Evolutionary conservation across 92 coral and sea anemone species (phyloP).

Genomic region (Epizoanthus rinbou): DNA sequence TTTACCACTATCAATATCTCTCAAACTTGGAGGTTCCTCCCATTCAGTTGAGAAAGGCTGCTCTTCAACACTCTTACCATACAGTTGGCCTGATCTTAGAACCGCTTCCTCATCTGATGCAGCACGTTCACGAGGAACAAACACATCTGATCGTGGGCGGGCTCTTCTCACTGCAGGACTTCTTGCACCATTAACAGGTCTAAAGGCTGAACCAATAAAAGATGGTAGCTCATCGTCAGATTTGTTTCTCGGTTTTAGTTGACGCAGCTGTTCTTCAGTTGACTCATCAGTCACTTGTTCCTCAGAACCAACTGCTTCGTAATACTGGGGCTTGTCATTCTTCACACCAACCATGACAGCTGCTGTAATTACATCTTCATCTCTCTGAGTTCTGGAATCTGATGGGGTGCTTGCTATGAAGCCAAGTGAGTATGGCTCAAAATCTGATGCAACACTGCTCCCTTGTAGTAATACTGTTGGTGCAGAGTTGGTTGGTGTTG

Average conservation of each 20-base stretch:
- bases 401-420: not conserved
- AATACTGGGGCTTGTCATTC: constrained; percentile 11
- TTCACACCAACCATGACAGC: constrained; percentile 30
- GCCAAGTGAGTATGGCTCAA: constrained; percentile 11
- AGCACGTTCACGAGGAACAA: constrained; percentile 19
- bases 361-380: constrained; percentile 24
- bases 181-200: constrained; percentile 18
- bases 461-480: constrained; percentile 52
- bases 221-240: constrained; percentile 16
- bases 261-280: constrained; percentile 23
- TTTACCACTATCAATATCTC: constrained; percentile 73
- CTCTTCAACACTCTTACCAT: not conserved
- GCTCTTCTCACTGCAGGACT: constrained; percentile 8
- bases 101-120: constrained; percentile 48
- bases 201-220: constrained; percentile 18
- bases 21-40: constrained; percentile 48
- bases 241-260: not conserved
- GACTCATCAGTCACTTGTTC: constrained; percentile 24
- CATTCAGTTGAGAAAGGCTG: constrained; percentile 32
- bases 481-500: constrained; percentile 75
- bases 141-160: constrained; percentile 52
- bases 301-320: constrained; percentile 13
- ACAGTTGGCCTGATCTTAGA: constrained; percentile 3
- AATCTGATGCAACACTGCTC: constrained; percentile 25
- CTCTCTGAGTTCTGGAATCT: constrained; percentile 9